These are phyloP conservation scores for Pyrgilauda ruficollis DNA, from an alignment of 2,113 vertebrate genomes.

Conservation along the genomic window DNA sequence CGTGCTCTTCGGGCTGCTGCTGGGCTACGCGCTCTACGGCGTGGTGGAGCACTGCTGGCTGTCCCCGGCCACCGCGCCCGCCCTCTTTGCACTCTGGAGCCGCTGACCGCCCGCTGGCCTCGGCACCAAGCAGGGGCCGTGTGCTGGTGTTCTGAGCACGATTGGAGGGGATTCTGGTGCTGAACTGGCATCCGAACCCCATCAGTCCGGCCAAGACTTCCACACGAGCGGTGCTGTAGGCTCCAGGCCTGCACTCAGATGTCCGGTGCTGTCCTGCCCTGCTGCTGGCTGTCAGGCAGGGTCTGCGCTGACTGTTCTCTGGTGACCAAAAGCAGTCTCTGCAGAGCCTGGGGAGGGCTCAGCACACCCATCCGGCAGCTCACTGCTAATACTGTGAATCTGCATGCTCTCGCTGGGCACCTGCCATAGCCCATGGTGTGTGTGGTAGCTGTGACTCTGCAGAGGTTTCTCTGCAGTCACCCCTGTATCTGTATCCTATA, in stretches of 20 bases:
- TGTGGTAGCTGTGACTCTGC: background rate
- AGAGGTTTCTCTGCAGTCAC: background rate
- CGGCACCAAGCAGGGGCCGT: background rate
- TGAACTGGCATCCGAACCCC: background rate
- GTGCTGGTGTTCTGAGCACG: background rate
- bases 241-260: background rate
- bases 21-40: conserved; percentile 91
- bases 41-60: conserved; percentile 92
- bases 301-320: background rate
- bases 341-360: background rate
- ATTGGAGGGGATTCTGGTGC: background rate
- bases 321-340: background rate
- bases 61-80: conserved; percentile 81
- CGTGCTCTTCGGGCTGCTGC: conserved; percentile 88
- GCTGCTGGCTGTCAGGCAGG: background rate
- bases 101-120: background rate
- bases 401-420: background rate
- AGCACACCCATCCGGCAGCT: background rate
- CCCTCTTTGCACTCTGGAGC: conserved; percentile 79
- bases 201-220: background rate
- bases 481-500: background rate
- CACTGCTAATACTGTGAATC: conserved; percentile 16
- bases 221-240: background rate
- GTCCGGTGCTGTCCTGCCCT: background rate
- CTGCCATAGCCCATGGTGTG: background rate